These are phyloP conservation scores for Anoplolepis gracilipes DNA, from an alignment of 1,140 invertebrate genomes.

Conservation along the genomic window DNA sequence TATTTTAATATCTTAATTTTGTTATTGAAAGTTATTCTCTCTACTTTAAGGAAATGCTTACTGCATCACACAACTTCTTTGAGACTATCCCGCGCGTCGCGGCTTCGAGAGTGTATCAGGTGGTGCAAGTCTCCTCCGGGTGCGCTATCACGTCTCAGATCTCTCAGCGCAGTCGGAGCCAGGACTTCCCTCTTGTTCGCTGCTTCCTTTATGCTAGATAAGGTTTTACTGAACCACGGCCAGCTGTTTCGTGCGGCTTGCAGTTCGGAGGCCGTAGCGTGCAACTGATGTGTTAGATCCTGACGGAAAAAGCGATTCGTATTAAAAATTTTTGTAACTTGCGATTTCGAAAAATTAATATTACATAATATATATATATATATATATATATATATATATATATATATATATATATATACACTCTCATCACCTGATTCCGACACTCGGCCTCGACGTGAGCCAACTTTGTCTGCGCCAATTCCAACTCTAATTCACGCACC, in stretches of 20 bases:
- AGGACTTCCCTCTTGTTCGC: conserved; percentile 83
- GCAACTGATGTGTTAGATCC: conserved; percentile 97
- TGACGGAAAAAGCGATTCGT: conserved; percentile 80
- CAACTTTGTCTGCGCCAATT: conserved; percentile 98
- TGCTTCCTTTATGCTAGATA: conserved; percentile 87
- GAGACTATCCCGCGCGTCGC: conserved; percentile 82
- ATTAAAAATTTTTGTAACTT: background rate
- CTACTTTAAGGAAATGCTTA: conserved; percentile 50
- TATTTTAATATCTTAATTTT: background rate
- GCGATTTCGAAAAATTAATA: background rate
- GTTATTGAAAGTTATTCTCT: background rate
- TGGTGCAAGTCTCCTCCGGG: conserved; percentile 82
- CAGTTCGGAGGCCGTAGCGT: conserved; percentile 92
- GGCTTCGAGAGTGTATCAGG: conserved; percentile 80
- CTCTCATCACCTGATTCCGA: conserved; percentile 92
- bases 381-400: too few species aligned
- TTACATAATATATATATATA: background rate
- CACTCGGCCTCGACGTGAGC: conserved; percentile 99
- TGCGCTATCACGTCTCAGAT: conserved; percentile 82
- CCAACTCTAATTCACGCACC: conserved; percentile 96
- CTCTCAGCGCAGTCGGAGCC: conserved; percentile 63
- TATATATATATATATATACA: background rate
- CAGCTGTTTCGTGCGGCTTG: conserved; percentile 92
- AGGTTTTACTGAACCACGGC: conserved; percentile 96
- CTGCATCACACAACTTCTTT: conserved; percentile 83